Evolutionary conservation across 2,888 invertebrate genomes (phyloP).

Genomic region (Drosophila leonis): DNA sequence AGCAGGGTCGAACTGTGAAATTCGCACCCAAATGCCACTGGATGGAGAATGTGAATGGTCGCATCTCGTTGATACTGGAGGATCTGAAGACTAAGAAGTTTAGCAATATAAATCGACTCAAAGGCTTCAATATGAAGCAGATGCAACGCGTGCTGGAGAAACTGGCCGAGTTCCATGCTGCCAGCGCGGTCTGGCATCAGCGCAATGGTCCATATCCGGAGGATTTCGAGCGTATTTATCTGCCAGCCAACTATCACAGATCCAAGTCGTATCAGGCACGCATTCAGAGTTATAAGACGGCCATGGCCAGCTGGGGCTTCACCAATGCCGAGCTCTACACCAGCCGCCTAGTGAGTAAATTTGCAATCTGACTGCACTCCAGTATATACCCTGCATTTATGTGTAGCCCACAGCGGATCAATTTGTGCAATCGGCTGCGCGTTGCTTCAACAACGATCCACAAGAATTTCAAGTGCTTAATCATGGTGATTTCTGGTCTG

Average conservation of each 20-base stretch:
- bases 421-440: slow-evolving; percentile 77
- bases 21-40: slow-evolving; percentile 82
- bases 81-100: slow-evolving; percentile 80
- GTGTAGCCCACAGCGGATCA: slow-evolving; percentile 80
- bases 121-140: slow-evolving; percentile 82
- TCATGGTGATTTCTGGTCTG: slow-evolving; percentile 84
- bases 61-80: slow-evolving; percentile 81
- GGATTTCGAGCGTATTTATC: slow-evolving; percentile 75
- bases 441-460: slow-evolving; percentile 71
- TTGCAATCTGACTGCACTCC: not conserved
- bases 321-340: slow-evolving; percentile 73
- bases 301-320: slow-evolving; percentile 79
- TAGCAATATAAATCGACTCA: slow-evolving; percentile 79
- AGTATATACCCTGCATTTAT: not conserved
- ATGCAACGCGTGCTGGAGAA: slow-evolving; percentile 81
- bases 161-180: slow-evolving; percentile 84
- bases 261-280: slow-evolving; percentile 79
- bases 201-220: slow-evolving; percentile 74
- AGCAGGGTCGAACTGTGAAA: slow-evolving; percentile 64
- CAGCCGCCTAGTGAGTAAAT: slow-evolving; percentile 73
- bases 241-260: slow-evolving; percentile 81
- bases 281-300: slow-evolving; percentile 74
- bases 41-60: slow-evolving; percentile 72
- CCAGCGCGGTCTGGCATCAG: slow-evolving; percentile 78
- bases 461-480: slow-evolving; percentile 83